phyloP scores from a whole-genome alignment of 2,113 vertebrate species.

The Megaptera novaeangliae region DNA sequence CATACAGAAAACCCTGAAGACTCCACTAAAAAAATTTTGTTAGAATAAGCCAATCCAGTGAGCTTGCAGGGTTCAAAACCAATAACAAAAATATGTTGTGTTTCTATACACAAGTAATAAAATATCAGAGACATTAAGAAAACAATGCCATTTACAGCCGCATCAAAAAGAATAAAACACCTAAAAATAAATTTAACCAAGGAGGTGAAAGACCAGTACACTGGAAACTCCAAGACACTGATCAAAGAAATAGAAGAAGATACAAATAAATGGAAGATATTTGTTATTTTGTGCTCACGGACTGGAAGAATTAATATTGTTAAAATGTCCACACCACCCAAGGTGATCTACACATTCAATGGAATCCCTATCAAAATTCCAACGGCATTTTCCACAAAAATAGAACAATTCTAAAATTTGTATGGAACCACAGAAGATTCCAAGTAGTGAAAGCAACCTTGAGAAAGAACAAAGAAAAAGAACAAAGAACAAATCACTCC shows the following conservation, averaged over 20 bases:
- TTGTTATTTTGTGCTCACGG: no score
- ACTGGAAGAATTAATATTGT: neutral
- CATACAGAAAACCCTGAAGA: neutral
- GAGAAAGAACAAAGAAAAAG: neutral
- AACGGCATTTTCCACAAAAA: neutral
- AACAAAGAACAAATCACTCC: neutral
- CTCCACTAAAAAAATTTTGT: neutral
- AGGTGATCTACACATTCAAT: neutral
- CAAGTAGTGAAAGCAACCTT: neutral
- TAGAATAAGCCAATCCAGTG: neutral
- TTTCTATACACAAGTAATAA: neutral
- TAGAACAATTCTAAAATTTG: neutral
- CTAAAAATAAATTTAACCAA: neutral
- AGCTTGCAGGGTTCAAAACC: no score
- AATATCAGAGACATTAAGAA: neutral
- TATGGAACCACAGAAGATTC: no score
- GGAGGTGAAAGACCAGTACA: neutral
- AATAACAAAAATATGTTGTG: no score
- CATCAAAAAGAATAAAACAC: neutral
- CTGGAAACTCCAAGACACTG: neutral
- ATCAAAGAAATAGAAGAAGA: neutral
- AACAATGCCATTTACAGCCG: neutral
- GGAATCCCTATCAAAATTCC: neutral
- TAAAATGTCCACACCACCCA: neutral
- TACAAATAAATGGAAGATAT: neutral